phyloP scores from a whole-genome alignment of 2,113 vertebrate species.

The Cavia aperea region DNA sequence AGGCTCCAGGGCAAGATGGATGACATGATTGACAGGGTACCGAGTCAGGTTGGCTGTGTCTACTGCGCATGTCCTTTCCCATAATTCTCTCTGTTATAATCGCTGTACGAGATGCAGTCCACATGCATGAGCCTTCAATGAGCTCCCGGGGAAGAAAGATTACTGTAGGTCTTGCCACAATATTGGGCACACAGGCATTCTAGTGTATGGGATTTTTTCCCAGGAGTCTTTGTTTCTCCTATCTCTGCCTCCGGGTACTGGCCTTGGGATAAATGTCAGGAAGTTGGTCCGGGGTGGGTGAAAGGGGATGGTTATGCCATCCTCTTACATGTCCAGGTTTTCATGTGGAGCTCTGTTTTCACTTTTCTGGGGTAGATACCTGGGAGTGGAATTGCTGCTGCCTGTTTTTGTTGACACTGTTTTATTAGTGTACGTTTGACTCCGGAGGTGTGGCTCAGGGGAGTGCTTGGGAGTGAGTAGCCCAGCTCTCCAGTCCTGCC shows the following conservation, averaged over 20 bases:
- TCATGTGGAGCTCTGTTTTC: not conserved
- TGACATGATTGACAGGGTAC: too few species aligned
- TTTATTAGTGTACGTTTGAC: too few species aligned
- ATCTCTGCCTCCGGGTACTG: not conserved
- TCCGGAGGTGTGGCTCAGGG: too few species aligned
- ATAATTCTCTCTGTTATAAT: not conserved
- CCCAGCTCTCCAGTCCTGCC: not conserved
- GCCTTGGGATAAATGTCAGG: not conserved
- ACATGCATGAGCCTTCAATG: not conserved
- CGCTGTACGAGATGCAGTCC: not conserved
- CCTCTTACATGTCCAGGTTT: not conserved
- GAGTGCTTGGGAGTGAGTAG: not conserved
- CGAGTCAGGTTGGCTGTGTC: not conserved
- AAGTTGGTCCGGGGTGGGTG: not conserved
- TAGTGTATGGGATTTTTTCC: not conserved
- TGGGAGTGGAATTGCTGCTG: too few species aligned
- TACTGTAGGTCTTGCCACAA: not conserved
- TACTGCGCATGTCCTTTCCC: not conserved
- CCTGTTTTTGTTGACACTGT: too few species aligned
- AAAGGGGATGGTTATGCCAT: too few species aligned
- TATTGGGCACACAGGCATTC: not conserved
- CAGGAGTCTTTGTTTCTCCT: not conserved
- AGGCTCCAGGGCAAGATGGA: not conserved
- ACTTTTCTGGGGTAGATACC: not conserved
- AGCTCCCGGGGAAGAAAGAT: not conserved